Conservation (phyloP, 30 jellyfish, hydroid and myxozoan genomes). For the Chrysaora quinquecirrha region DNA sequence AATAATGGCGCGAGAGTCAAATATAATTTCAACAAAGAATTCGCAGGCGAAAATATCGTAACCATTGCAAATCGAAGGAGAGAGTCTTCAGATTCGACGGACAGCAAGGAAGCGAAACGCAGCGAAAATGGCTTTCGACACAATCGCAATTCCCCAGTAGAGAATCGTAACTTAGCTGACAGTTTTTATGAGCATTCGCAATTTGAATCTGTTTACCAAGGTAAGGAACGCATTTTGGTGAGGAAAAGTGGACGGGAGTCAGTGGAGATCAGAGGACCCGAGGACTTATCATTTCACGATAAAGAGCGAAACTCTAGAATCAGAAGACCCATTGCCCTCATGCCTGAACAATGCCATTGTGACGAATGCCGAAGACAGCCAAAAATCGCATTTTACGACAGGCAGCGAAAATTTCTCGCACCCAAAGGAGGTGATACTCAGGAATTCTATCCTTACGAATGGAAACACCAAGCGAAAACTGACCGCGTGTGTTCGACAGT, state of each 20-base stretch:
- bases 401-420: no score
- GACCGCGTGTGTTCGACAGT: neutral
- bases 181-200: neutral
- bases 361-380: slow-evolving; percentile 19
- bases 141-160: neutral
- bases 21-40: no score
- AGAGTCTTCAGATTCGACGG: no score
- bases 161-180: neutral
- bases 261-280: neutral
- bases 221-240: neutral
- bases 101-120: neutral
- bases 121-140: neutral
- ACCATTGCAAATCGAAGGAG: no score
- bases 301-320: neutral
- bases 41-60: no score
- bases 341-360: slow-evolving; percentile 38
- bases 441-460: no score
- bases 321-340: slow-evolving; percentile 35
- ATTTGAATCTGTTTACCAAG: neutral
- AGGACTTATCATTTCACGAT: neutral
- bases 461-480: neutral
- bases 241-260: neutral
- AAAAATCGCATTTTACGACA: no score
- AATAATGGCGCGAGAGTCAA: neutral
- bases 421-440: no score